phyloP scores from a whole-genome alignment of 2,888 invertebrate genomes.

The Hydraecia micacea region DNA sequence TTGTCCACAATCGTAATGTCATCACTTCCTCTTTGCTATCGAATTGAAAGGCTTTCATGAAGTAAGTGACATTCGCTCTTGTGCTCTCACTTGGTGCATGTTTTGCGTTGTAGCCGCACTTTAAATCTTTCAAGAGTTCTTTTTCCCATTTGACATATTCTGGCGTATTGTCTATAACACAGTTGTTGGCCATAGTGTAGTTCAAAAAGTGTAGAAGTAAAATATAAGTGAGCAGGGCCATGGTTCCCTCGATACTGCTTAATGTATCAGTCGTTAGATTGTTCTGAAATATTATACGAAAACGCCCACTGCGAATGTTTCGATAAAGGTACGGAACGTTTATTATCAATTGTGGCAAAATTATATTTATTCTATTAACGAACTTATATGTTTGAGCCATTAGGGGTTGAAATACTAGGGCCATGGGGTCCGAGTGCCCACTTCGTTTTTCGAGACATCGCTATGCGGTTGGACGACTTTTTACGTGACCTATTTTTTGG shows the following conservation, averaged over 20 bases:
- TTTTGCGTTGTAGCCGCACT: not conserved
- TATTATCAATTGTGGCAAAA: not conserved
- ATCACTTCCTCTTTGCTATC: slow-evolving; percentile 67
- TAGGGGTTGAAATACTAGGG: not conserved
- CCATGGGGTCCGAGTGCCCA: not conserved
- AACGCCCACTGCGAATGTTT: slow-evolving; percentile 35
- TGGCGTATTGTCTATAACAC: slow-evolving; percentile 25
- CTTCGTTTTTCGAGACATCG: not conserved
- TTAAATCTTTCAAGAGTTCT: slow-evolving; percentile 51
- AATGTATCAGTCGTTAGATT: not conserved
- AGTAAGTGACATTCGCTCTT: slow-evolving; percentile 58
- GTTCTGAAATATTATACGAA: slow-evolving; percentile 13
- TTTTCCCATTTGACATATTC: slow-evolving; percentile 61
- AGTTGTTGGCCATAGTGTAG: slow-evolving; percentile 13
- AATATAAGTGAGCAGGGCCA: slow-evolving; percentile 42
- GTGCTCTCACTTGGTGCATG: slow-evolving; percentile 36
- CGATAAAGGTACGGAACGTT: not conserved
- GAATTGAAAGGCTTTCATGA: slow-evolving; percentile 68
- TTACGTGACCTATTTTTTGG: not conserved
- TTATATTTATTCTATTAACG: not conserved
- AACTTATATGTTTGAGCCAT: not conserved
- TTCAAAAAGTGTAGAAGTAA: slow-evolving; percentile 32
- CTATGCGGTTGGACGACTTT: not conserved
- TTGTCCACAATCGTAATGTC: slow-evolving; percentile 56
- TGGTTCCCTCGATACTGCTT: slow-evolving; percentile 41